A percentile compares a stretch with the other conserved stretches of the same genome.
These are phyloP conservation scores for Protobothrops mucrosquamatus DNA, from an alignment of 2,113 vertebrate genomes.

Conservation along the genomic window DNA sequence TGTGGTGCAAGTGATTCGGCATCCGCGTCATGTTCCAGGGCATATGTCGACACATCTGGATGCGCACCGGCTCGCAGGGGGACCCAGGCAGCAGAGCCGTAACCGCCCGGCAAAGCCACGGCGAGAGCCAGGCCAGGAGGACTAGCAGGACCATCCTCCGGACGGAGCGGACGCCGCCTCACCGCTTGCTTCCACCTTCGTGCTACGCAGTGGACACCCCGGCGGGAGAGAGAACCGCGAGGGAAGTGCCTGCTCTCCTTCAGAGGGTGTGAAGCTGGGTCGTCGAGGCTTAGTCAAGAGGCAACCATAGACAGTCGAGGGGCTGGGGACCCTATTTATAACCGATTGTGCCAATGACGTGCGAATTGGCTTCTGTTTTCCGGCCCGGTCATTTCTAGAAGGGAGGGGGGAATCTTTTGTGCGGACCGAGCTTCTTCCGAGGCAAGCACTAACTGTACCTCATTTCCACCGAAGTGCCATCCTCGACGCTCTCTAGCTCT, in stretches of 20 bases:
- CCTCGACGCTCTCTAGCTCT: slow-evolving; percentile 35
- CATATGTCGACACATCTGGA: slow-evolving; percentile 79
- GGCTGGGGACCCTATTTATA: slow-evolving; percentile 68
- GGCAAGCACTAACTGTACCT: slow-evolving; percentile 67
- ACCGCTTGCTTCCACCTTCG: not conserved
- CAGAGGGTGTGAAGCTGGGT: not conserved
- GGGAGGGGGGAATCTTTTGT: slow-evolving; percentile 25
- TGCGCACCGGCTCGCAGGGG: slow-evolving; percentile 79
- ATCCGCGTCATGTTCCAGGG: slow-evolving; percentile 82
- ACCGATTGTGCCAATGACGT: slow-evolving; percentile 65
- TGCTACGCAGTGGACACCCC: not conserved
- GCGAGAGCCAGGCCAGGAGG: slow-evolving; percentile 51
- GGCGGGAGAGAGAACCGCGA: not conserved
- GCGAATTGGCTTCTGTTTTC: slow-evolving; percentile 44
- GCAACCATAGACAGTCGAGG: slow-evolving; percentile 37
- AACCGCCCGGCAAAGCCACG: slow-evolving; percentile 67
- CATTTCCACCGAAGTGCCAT: slow-evolving; percentile 54
- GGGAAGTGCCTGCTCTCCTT: not conserved
- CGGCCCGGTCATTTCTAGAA: slow-evolving; percentile 23
- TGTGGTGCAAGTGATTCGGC: slow-evolving; percentile 84
- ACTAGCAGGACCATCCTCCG: slow-evolving; percentile 48
- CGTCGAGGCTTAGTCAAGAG: not conserved
- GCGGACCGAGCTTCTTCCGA: slow-evolving; percentile 21
- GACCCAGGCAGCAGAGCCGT: slow-evolving; percentile 60
- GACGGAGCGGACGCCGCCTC: not conserved